phyloP scores from a whole-genome alignment of 2,888 invertebrate species.

The Sicus ferrugineus region DNA sequence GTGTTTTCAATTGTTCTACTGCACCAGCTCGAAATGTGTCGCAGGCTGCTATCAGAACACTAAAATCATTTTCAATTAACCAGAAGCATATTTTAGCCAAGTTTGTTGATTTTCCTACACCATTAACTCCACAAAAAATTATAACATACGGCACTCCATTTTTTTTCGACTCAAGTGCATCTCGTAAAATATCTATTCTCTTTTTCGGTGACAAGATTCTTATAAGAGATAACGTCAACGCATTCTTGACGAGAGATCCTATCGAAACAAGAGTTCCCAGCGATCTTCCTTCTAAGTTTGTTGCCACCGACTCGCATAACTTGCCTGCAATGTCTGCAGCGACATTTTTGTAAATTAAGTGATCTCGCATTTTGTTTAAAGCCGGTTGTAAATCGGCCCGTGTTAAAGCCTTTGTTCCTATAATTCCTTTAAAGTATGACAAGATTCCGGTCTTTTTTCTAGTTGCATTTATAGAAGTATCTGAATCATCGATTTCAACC shows the following conservation, averaged over 20 bases:
- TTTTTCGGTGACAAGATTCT: slow-evolving; percentile 94
- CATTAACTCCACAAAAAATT: slow-evolving; percentile 98
- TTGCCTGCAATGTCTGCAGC: slow-evolving; percentile 94
- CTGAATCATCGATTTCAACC: slow-evolving; percentile 77
- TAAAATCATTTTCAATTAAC: slow-evolving; percentile 96
- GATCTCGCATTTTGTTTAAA: slow-evolving; percentile 93
- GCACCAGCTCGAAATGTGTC: slow-evolving; percentile 99
- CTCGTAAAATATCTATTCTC: slow-evolving; percentile 94
- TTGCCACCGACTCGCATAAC: slow-evolving; percentile 90
- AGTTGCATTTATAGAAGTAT: slow-evolving; percentile 45
- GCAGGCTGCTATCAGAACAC: slow-evolving; percentile 97
- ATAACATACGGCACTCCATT: slow-evolving; percentile 91
- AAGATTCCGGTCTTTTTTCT: slow-evolving; percentile 69
- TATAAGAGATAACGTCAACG: slow-evolving; percentile 89
- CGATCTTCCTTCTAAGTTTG: slow-evolving; percentile 88
- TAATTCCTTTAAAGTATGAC: slow-evolving; percentile 84
- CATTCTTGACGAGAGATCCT: slow-evolving; percentile 84
- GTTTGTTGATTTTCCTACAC: slow-evolving; percentile 99
- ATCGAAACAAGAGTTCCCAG: slow-evolving; percentile 95
- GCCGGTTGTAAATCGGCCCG: slow-evolving; percentile 83
- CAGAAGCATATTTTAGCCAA: slow-evolving; percentile 99
- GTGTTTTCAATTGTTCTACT: slow-evolving; percentile 97
- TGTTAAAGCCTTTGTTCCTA: slow-evolving; percentile 88
- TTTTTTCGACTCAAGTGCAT: slow-evolving; percentile 89
- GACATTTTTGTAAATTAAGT: slow-evolving; percentile 96